Evolutionary conservation across 1,140 invertebrate species (phyloP).

Genomic region (Homalodisca vitripennis): DNA sequence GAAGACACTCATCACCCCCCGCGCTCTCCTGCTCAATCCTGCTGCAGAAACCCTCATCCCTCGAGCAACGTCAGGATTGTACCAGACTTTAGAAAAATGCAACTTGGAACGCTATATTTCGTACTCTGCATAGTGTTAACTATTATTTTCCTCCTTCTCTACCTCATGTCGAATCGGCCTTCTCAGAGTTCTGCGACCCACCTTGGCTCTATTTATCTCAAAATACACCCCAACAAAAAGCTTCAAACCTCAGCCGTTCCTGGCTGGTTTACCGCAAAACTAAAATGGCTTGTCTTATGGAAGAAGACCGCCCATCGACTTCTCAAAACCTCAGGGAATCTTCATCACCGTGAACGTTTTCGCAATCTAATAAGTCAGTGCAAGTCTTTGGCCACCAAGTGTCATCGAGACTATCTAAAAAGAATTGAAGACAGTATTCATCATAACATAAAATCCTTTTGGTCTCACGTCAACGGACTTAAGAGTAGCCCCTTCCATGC

Average conservation of each 20-base stretch:
- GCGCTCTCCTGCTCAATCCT: neutral
- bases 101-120: constrained; percentile 3
- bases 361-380: neutral
- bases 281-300: neutral
- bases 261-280: neutral
- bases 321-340: neutral
- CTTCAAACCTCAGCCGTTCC: neutral
- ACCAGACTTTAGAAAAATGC: constrained; percentile 16
- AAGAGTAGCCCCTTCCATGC: neutral
- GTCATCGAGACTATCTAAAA: neutral
- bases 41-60: neutral
- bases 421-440: neutral
- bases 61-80: neutral
- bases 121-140: neutral
- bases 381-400: neutral
- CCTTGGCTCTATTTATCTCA: neutral
- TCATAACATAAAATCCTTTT: constrained; percentile 1
- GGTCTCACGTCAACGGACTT: neutral
- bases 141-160: neutral
- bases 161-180: neutral
- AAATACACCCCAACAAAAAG: neutral
- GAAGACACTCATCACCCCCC: neutral
- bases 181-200: neutral
- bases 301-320: neutral
- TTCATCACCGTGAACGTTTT: neutral